Percentiles rank a stretch among this genome's conserved stretches.
phyloP scores from a whole-genome alignment of 2,888 invertebrate species.

The Clunio marinus region DNA sequence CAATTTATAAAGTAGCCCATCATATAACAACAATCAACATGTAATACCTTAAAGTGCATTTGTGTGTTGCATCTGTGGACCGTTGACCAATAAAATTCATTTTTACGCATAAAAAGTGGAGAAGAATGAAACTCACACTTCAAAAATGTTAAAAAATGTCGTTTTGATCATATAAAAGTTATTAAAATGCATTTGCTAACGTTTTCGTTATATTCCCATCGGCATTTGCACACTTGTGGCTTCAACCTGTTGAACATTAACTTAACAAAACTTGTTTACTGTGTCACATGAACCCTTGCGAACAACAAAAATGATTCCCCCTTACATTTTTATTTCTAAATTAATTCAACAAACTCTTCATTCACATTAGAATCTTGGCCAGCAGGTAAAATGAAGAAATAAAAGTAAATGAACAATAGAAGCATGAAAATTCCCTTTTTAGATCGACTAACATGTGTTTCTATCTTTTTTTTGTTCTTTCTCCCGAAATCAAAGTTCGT shows the following conservation, averaged over 20 bases:
- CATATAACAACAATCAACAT: too few species aligned
- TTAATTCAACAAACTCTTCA: neutral
- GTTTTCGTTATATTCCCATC: too few species aligned
- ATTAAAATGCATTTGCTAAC: too few species aligned
- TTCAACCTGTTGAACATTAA: slow-evolving; percentile 5
- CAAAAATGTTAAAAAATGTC: too few species aligned
- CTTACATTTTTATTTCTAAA: neutral
- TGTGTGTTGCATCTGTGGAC: too few species aligned
- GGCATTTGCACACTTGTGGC: neutral
- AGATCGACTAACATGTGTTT: slow-evolving; percentile 23
- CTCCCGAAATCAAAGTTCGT: slow-evolving; percentile 6
- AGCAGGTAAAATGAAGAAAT: slow-evolving; percentile 29
- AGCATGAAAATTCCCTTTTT: slow-evolving; percentile 27
- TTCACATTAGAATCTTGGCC: neutral
- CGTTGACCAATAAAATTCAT: too few species aligned
- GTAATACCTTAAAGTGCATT: too few species aligned
- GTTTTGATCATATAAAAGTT: too few species aligned
- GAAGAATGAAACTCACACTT: too few species aligned
- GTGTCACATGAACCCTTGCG: neutral
- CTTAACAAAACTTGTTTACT: neutral
- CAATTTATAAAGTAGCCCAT: too few species aligned
- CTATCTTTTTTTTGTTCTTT: neutral
- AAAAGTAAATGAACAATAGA: slow-evolving; percentile 24
- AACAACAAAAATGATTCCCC: neutral
- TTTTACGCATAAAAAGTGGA: too few species aligned